Evolutionary conservation across 2,113 vertebrate genomes (phyloP), one percentile per base, ranked within the genome.

Genomic region (Connochaetes taurinus): DNA sequence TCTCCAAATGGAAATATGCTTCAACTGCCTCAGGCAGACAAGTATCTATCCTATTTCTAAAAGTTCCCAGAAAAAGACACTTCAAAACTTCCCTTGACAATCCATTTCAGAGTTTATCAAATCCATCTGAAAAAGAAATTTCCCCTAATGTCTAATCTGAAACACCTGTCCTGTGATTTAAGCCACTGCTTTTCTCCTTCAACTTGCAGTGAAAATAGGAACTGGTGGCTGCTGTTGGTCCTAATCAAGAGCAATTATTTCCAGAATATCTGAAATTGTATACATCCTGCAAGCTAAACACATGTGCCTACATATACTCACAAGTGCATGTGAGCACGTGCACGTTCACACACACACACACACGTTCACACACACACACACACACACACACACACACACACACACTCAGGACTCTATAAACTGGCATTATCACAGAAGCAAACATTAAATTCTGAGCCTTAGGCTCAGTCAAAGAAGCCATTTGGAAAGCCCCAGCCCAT

Each of bases 241-340:
- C 95, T 97, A 67, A 87, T 82, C 67, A 88, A 87, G 71, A 95
- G 62, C 33, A 83, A 87, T 91, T 93, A 53, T 97, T 96, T 86
- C 47, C 57, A 93, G 50, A 83, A 89, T 71, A 76, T 81, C 91
- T 89, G 87, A 93, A 95, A 94, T 94, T 53, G 53, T 12, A 87
- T 31, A 52, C 17, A 83, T 83, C 47, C 92, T 90, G 40, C 27
- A 78, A 87, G 36, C 78, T 50, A 85, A 90, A 93, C 29, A 33
- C 25, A 7, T 9, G 29, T 12, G 13, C 71, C 13, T 23, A 81
- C 53, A 57, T 45, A 88, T 27, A 60, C 27, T 45, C 25, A 71
- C 57, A 40, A 74, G 67, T 23, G 67, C 19, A 74, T 21, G 10
- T 23, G 4, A 10, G 5, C 15, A 33, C 0, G 1, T 2, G 0